A percentile compares a stretch with the other conserved stretches of the same genome.
phyloP scores from a whole-genome alignment of 2,113 vertebrate genomes.

The Syngnathus scovelli region DNA sequence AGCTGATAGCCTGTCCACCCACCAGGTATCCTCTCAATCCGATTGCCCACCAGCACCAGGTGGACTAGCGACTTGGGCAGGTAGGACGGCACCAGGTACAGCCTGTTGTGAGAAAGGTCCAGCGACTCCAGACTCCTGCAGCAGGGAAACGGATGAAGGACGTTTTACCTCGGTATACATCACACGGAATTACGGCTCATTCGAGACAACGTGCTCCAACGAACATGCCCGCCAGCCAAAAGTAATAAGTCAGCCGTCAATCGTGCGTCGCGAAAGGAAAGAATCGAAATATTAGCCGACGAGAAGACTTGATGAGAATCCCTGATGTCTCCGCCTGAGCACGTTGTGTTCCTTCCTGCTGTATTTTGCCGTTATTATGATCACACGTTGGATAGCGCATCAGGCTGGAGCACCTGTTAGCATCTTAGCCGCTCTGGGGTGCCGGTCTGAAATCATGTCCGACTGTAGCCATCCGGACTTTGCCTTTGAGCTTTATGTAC shows the following conservation, averaged over 20 bases:
- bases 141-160: slow-evolving; percentile 5
- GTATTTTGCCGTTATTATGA: not conserved
- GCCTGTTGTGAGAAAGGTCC: slow-evolving; percentile 88
- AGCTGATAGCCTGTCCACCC: slow-evolving; percentile 2
- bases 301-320: not conserved
- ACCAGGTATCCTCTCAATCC: slow-evolving; percentile 88
- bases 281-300: not conserved
- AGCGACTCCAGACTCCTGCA: slow-evolving; percentile 90
- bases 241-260: not conserved
- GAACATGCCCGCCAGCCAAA: not conserved
- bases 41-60: slow-evolving; percentile 86
- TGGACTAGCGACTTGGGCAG: slow-evolving; percentile 89
- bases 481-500: not conserved
- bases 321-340: not conserved
- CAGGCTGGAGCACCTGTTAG: not conserved
- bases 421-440: not conserved
- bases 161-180: not conserved
- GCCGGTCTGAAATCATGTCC: not conserved
- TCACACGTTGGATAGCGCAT: not conserved
- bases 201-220: not conserved
- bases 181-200: not conserved
- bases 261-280: not conserved
- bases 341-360: not conserved
- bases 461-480: no score
- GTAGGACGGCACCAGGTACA: slow-evolving; percentile 91